Evolutionary conservation across 2,113 vertebrate species (phyloP), one percentile per base, ranked within the genome.

Genomic region (Xenus cinereus): DNA sequence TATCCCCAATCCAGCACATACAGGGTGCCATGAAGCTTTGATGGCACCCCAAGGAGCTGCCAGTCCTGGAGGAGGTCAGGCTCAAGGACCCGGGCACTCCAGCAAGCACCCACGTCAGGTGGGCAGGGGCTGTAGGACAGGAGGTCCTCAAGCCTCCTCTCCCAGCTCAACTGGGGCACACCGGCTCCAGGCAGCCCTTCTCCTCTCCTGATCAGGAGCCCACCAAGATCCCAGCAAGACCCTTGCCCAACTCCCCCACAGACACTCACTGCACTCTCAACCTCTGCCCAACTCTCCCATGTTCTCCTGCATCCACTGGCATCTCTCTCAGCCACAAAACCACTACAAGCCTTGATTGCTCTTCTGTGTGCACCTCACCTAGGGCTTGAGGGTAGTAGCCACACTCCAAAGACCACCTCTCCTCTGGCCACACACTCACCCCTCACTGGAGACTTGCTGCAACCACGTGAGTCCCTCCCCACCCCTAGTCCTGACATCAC

Each of bases 281-380:
- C 17, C 33, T 45, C 3, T 5, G 10, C 27, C 37, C 59, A 17
- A 10, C 6, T 64, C 32, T 28, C 19, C 50, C 37, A 30, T 11
- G 5, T 2, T 18, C 14, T 41, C 30, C 16, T 5, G 8, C 63
- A 53, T 5, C 27, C 28, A 15, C 28, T 8, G 39, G 10, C 28
- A 54, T 13, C 15, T 11, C 4, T 11, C 37, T 1, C 2, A 76
- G 16, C 24, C 54, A 17, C 9, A 35, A 67, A 33, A 24, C 16
- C 22, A 33, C n/a, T 8, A 17, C 22, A 53, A 60, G 57, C 46
- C 14, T 30, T 13, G 4, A 35, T 50, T 24, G 22, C 53, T 48
- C 37, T 24, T 26, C 3, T 8, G 26, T 0, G 0, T 2, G 5
- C 27, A 4, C 28, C 32, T 72, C 83, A 30, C 2, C 7, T 5